phyloP scores from a whole-genome alignment of 2,113 vertebrate species.

The Tylochromis polylepis region DNA sequence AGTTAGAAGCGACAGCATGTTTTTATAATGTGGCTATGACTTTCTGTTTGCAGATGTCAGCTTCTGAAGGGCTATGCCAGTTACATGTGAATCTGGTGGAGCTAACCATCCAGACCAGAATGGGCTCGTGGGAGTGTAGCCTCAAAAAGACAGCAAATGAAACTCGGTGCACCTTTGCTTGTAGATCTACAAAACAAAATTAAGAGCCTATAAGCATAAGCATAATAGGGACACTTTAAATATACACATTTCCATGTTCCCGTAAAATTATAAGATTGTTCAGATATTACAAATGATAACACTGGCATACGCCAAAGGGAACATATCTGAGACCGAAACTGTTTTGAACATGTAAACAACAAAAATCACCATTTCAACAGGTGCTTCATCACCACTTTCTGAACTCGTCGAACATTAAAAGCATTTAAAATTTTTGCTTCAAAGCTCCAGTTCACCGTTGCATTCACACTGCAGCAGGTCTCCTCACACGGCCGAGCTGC shows the following conservation, averaged over 20 bases:
- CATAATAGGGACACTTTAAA: not conserved
- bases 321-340: not conserved
- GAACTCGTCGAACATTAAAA: not conserved
- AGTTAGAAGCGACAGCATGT: not conserved
- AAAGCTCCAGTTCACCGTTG: not conserved
- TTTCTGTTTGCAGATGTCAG: not conserved
- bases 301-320: not conserved
- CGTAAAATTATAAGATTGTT: not conserved
- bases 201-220: not conserved
- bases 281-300: conserved; percentile 9
- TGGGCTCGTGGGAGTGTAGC: not conserved
- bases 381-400: not conserved
- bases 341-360: conserved; percentile 26
- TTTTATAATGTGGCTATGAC: not conserved
- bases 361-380: not conserved
- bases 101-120: not conserved
- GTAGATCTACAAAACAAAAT: not conserved
- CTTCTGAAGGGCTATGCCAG: not conserved
- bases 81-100: not conserved
- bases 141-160: not conserved
- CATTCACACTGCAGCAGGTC: not conserved
- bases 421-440: not conserved
- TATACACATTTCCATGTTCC: not conserved
- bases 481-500: conserved; percentile 89
- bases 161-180: not conserved